Base-by-base conservation (phyloP, 2,888 invertebrate genomes). In the Chirona hameri region DNA sequence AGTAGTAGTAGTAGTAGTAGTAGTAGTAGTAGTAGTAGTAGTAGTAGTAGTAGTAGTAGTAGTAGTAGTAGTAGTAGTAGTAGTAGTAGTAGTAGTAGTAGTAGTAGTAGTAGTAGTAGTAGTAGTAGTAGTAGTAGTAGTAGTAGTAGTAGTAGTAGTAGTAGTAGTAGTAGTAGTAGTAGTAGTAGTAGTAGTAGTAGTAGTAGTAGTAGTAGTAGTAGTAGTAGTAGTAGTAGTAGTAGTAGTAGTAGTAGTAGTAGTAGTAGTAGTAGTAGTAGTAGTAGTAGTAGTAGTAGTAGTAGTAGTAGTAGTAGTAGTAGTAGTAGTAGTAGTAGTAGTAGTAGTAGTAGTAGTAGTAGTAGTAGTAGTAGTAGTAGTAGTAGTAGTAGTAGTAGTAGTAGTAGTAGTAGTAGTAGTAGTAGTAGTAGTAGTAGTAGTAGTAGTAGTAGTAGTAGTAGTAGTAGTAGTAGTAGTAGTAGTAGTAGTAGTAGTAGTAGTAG, bases 141-240 rank as follows among this genome's bases (percentile, higher is more conserved):
- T 81, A 81, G 81, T 81, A 79, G 79, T 79, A 79, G 79, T 79
- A 79, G 79, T 79, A 79, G 27, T 79, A 79, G 79, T 79, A 79
- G 81, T 81, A 81, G 81, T 81, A 81, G 81, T 81, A 81, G 81
- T 81, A 81, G 81, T 81, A 81, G 81, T 81, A 81, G 81, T 82
- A 81, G 81, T 82, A 81, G 81, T 81, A 81, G n/a, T 81, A 80
- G 21, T 82, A 82, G 48, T 82, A 82, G n/a, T 31, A 82, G n/a
- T 82, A 82, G n/a, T 82, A 82, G n/a, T 82, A 82, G 10, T 82
- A 82, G 14, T 82, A 82, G 4, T 81, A 81, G 81, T 82, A 46
- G 81, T 81, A 48, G 81, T 82, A 82, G 82, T 82, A 81, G 82
- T 81, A 81, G 82, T 81, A 81, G 82, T 82, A 81, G 82, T 82